phyloP scores from a whole-genome alignment of 2,888 invertebrate species.

The Suillia variegata region DNA sequence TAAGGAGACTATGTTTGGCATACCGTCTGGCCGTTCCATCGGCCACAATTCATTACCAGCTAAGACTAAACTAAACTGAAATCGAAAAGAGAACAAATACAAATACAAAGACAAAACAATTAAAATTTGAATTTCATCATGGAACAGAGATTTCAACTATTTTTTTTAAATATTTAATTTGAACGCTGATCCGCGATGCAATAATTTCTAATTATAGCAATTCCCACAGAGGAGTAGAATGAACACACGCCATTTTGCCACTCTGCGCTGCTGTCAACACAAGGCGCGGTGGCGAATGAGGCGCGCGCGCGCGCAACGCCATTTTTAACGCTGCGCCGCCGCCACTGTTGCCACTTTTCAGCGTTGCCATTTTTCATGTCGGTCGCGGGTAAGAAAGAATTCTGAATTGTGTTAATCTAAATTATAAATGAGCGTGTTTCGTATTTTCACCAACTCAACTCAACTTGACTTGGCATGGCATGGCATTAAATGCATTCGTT shows the following conservation, averaged over 20 bases:
- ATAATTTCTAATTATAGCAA: constrained; percentile 40
- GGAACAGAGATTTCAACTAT: not conserved
- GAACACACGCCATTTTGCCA: not conserved
- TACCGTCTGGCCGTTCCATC: constrained; percentile 83
- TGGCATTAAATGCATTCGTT: not conserved
- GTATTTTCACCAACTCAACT: not conserved
- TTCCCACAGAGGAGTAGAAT: constrained; percentile 32
- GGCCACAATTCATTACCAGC: constrained; percentile 83
- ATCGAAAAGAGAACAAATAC: constrained; percentile 27
- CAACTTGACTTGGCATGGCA: no score
- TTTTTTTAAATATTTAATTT: not conserved
- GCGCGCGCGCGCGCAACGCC: no score
- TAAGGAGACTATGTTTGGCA: constrained; percentile 87
- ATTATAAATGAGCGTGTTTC: constrained; percentile 4
- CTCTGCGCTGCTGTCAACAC: not conserved
- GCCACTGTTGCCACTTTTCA: no score
- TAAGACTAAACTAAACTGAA: constrained; percentile 62
- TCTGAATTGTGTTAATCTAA: constrained; percentile 3
- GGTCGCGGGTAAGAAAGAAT: no score
- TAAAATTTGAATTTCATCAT: not conserved
- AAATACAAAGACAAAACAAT: no score
- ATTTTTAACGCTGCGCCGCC: no score
- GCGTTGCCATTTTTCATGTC: not conserved
- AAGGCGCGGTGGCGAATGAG: no score
- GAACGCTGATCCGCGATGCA: constrained; percentile 19